Conservation (phyloP, 2,113 vertebrate genomes). For the Triplophysa dalaica region DNA sequence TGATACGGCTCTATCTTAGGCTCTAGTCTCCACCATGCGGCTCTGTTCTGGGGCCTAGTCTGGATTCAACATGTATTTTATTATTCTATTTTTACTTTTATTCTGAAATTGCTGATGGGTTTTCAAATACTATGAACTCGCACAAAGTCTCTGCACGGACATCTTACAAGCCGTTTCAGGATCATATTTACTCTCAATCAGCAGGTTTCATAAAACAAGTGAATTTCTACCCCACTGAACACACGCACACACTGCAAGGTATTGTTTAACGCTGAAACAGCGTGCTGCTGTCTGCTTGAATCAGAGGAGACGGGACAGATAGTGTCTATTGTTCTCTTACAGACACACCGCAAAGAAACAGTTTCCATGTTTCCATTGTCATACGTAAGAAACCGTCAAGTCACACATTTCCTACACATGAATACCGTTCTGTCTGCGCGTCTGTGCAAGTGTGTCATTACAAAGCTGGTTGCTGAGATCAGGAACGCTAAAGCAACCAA, state of each 20-base stretch:
- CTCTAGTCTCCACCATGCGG: not conserved
- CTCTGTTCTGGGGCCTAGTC: not conserved
- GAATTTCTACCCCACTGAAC: constrained; percentile 13
- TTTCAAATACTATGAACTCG: not conserved
- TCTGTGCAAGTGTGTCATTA: constrained; percentile 13
- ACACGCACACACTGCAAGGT: constrained; percentile 28
- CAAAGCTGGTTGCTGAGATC: constrained; percentile 47
- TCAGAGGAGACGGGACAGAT: constrained; percentile 44
- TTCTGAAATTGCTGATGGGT: not conserved
- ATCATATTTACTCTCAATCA: constrained; percentile 29
- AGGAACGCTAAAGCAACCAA: constrained; percentile 35
- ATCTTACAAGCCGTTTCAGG: constrained; percentile 18
- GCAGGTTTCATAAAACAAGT: constrained; percentile 34
- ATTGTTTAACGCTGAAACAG: constrained; percentile 47
- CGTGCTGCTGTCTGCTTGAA: constrained; percentile 34
- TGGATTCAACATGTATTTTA: not conserved
- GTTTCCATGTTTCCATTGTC: constrained; percentile 37
- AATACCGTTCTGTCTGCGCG: constrained; percentile 26
- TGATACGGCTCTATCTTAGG: not conserved
- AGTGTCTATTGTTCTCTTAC: constrained; percentile 46
- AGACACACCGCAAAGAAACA: constrained; percentile 6
- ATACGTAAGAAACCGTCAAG: constrained; percentile 8
- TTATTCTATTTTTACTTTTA: not conserved
- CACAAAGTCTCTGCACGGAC: not conserved
- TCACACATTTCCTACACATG: constrained; percentile 21